Conservation (phyloP, 2,113 vertebrate genomes). For the Garra rufa region DNA sequence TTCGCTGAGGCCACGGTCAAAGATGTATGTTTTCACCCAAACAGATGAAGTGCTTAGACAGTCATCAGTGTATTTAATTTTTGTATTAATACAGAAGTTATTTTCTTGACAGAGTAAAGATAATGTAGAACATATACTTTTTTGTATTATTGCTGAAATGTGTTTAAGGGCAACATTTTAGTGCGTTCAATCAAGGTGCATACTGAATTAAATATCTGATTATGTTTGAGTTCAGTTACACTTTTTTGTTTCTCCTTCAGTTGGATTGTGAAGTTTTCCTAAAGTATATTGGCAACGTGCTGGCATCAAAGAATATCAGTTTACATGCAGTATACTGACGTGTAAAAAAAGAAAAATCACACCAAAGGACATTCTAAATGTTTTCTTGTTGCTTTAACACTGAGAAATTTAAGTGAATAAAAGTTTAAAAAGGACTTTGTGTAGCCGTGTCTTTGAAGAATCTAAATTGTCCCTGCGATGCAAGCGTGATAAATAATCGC, state of each 20-base stretch:
- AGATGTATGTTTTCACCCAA: constrained; percentile 77
- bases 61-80: constrained; percentile 92
- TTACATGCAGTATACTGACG: constrained; percentile 88
- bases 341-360: constrained; percentile 96
- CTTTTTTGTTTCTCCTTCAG: constrained; percentile 70
- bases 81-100: constrained; percentile 91
- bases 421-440: constrained; percentile 75
- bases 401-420: constrained; percentile 93
- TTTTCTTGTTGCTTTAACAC: constrained; percentile 99
- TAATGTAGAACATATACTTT: constrained; percentile 90
- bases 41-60: constrained; percentile 81
- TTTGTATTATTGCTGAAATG: constrained; percentile 91
- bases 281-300: constrained; percentile 90
- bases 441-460: constrained; percentile 22
- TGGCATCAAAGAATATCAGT: constrained; percentile 98
- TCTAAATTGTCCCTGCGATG: neutral
- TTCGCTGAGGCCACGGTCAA: constrained; percentile 59
- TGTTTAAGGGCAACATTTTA: constrained; percentile 90
- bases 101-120: constrained; percentile 86
- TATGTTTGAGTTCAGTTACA: constrained; percentile 54
- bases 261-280: constrained; percentile 90
- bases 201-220: constrained; percentile 71
- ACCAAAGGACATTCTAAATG: constrained; percentile 99
- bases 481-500: constrained; percentile 31
- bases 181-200: constrained; percentile 81